These are phyloP conservation scores for Platerodrilus igneus DNA, from an alignment of 2,888 invertebrate species.

Conservation along the genomic window DNA sequence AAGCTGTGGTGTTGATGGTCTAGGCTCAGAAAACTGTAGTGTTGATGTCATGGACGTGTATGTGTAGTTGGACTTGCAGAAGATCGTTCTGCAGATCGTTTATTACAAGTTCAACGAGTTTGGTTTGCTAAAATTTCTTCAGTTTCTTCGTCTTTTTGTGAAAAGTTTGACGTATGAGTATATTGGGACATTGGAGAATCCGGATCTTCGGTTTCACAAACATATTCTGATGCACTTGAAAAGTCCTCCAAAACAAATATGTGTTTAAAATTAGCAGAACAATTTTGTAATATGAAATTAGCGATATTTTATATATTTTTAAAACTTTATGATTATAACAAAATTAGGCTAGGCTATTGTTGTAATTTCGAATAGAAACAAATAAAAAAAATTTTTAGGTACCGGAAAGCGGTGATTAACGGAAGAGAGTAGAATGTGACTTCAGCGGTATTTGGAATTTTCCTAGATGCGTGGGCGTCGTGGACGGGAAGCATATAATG, in stretches of 20 bases:
- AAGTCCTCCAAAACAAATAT: conserved; percentile 3
- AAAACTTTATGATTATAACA: too few relatives aligned
- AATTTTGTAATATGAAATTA: not conserved
- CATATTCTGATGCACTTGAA: conserved; percentile 4
- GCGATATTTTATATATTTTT: too few relatives aligned
- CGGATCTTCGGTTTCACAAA: conserved; percentile 1
- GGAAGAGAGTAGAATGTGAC: too few relatives aligned
- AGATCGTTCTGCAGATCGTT: conserved; percentile 3
- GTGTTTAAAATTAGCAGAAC: conserved; percentile 2
- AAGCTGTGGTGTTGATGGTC: too few relatives aligned
- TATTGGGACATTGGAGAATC: conserved; percentile 2
- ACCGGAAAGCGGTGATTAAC: too few relatives aligned
- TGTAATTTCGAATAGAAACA: conserved; percentile 4
- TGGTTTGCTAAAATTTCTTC: conserved; percentile 2
- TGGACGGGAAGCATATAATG: too few relatives aligned
- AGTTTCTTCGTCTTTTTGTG: conserved; percentile 2
- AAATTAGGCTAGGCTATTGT: conserved; percentile 1
- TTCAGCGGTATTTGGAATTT: too few relatives aligned
- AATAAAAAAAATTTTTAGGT: too few relatives aligned
- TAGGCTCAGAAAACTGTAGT: too few relatives aligned
- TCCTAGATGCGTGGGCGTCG: too few relatives aligned
- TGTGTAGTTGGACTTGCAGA: not conserved
- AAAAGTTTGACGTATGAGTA: conserved; percentile 1
- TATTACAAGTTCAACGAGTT: conserved; percentile 1
- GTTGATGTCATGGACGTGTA: not conserved